A percentile compares a stretch with the other conserved stretches of the same genome.
These are phyloP conservation scores for Recurvirostra avosetta DNA, from an alignment of 2,113 vertebrate species.

Conservation along the genomic window DNA sequence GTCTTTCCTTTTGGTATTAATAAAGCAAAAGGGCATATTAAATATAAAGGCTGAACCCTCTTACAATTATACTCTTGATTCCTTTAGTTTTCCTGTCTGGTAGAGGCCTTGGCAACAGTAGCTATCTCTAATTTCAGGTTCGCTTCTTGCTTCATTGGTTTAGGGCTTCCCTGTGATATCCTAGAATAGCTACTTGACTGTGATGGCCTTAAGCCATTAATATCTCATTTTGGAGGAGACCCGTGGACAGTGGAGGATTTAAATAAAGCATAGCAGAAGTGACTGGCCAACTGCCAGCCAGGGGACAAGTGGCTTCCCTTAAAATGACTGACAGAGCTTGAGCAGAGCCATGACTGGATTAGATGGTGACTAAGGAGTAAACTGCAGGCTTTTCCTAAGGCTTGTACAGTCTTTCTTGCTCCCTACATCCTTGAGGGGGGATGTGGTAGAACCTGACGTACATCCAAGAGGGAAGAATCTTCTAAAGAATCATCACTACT, in stretches of 20 bases:
- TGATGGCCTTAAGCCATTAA: slow-evolving; percentile 36
- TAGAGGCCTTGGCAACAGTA: not conserved
- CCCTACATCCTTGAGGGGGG: not conserved
- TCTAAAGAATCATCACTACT: not conserved
- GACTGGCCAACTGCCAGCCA: slow-evolving; percentile 23
- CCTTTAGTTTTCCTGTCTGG: not conserved
- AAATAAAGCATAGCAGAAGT: slow-evolving; percentile 38
- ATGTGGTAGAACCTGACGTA: not conserved
- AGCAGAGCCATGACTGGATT: slow-evolving; percentile 21
- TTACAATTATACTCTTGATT: not conserved
- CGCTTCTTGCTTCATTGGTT: not conserved
- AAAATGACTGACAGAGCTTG: slow-evolving; percentile 36
- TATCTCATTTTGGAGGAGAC: slow-evolving; percentile 20
- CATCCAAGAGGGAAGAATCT: not conserved
- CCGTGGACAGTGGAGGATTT: slow-evolving; percentile 9
- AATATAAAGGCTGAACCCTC: not conserved
- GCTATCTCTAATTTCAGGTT: not conserved
- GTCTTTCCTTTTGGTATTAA: not conserved
- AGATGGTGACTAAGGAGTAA: slow-evolving; percentile 12
- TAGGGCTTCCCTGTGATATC: slow-evolving; percentile 41
- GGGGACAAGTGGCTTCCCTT: slow-evolving; percentile 43
- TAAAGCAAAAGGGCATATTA: not conserved
- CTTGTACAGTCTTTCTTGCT: not conserved
- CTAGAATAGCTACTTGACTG: slow-evolving; percentile 39
- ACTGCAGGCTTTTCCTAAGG: not conserved